Evolutionary conservation across 2,113 vertebrate species (phyloP).

Genomic region (Anolis carolinensis): DNA sequence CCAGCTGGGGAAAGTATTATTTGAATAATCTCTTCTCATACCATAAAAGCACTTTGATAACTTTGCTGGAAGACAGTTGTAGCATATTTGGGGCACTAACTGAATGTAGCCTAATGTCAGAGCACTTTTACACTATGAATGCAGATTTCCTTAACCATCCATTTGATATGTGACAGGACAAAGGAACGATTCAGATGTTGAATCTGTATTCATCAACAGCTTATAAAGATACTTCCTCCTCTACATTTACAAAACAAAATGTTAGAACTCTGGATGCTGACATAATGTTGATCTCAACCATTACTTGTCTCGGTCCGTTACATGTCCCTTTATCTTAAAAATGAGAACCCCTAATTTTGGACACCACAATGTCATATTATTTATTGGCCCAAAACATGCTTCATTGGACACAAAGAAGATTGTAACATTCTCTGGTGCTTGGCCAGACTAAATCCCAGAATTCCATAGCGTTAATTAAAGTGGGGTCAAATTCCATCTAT

Average conservation of each 20-base stretch:
- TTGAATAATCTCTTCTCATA: conserved; percentile 12
- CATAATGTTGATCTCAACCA: neutral
- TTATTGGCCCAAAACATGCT: neutral
- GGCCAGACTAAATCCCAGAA: too few relatives aligned
- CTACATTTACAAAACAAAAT: neutral
- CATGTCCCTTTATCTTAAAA: neutral
- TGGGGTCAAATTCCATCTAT: too few relatives aligned
- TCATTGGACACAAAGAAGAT: neutral
- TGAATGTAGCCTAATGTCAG: neutral
- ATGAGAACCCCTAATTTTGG: neutral
- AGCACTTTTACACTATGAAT: neutral
- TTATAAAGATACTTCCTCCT: neutral
- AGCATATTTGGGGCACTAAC: neutral
- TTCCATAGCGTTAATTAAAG: too few relatives aligned
- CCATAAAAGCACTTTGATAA: neutral
- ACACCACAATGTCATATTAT: neutral
- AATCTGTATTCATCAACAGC: neutral
- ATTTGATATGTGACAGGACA: neutral
- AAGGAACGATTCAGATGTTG: neutral
- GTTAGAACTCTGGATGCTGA: neutral
- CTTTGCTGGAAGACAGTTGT: neutral
- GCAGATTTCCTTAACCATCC: neutral
- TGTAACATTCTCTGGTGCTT: neutral
- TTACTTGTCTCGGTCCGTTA: neutral
- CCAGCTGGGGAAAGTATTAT: conserved; percentile 6